Percentiles rank a stretch among this genome's conserved stretches.
These are phyloP conservation scores for Operophtera brumata DNA, from an alignment of 2,888 invertebrate genomes.

Conservation along the genomic window DNA sequence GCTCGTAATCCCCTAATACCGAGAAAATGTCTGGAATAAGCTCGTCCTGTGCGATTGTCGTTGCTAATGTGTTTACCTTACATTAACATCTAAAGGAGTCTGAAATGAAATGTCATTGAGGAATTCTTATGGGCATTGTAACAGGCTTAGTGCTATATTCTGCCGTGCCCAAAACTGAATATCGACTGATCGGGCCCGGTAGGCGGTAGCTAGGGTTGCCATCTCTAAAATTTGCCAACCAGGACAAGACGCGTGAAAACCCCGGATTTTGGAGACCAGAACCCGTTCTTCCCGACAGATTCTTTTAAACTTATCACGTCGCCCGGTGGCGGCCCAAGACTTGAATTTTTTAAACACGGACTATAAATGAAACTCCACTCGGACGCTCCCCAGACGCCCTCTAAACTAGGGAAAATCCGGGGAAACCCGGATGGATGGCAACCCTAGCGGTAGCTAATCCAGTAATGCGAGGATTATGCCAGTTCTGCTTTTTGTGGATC, in stretches of 20 bases:
- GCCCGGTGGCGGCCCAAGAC: too few species aligned
- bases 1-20: slow-evolving; percentile 60
- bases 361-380: too few species aligned
- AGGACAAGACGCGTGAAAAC: too few species aligned
- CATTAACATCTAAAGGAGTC: slow-evolving; percentile 48
- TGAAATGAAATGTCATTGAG: slow-evolving; percentile 46
- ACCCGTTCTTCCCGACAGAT: too few species aligned
- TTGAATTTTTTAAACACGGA: too few species aligned
- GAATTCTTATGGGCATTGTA: slow-evolving; percentile 19
- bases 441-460: slow-evolving; percentile 58
- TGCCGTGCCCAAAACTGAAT: slow-evolving; percentile 18
- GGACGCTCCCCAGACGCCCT: too few species aligned
- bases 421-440: too few species aligned
- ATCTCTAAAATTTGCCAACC: too few species aligned
- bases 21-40: slow-evolving; percentile 66
- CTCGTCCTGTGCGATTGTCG: slow-evolving; percentile 59
- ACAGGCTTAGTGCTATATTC: slow-evolving; percentile 14
- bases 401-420: too few species aligned
- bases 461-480: slow-evolving; percentile 46
- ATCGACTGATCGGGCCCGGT: slow-evolving; percentile 33
- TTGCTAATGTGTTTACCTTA: slow-evolving; percentile 68
- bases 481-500: slow-evolving; percentile 22
- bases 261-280: too few species aligned
- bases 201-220: too few species aligned
- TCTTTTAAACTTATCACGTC: too few species aligned